Conservation (phyloP, 1,140 invertebrate genomes). For the Drosophila tropicalis region DNA sequence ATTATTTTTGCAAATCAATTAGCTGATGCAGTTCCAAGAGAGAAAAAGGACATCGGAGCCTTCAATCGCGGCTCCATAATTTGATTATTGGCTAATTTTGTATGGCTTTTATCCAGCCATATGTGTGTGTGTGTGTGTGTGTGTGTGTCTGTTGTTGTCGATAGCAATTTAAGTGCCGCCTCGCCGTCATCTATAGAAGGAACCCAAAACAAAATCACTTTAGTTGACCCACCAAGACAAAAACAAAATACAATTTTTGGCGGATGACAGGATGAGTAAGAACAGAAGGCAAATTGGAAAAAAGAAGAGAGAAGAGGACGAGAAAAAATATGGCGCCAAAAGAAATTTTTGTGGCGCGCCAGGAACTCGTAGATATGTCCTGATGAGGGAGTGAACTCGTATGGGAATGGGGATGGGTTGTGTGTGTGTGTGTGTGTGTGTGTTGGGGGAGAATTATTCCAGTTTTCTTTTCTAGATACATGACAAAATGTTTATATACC, state of each 20-base stretch:
- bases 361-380: not conserved
- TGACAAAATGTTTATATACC: not conserved
- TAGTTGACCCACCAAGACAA: not conserved
- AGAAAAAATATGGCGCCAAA: conserved; percentile 5
- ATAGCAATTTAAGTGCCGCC: not conserved
- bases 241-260: not conserved
- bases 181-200: not conserved
- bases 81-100: conserved; percentile 7
- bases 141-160: not conserved
- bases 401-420: not conserved
- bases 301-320: not conserved
- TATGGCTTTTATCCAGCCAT: conserved; percentile 4
- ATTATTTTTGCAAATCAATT: conserved; percentile 1
- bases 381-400: not conserved
- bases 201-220: conserved; percentile 2
- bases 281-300: not conserved
- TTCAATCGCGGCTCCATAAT: not conserved
- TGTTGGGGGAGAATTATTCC: not conserved
- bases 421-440: no score
- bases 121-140: not conserved
- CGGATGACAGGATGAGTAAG: not conserved
- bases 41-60: not conserved
- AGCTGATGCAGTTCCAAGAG: not conserved
- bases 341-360: conserved; percentile 3
- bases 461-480: not conserved